Evolutionary conservation across 2,797 vertebrate genomes (phyloP).

Genomic region (Myotis findleyi): DNA sequence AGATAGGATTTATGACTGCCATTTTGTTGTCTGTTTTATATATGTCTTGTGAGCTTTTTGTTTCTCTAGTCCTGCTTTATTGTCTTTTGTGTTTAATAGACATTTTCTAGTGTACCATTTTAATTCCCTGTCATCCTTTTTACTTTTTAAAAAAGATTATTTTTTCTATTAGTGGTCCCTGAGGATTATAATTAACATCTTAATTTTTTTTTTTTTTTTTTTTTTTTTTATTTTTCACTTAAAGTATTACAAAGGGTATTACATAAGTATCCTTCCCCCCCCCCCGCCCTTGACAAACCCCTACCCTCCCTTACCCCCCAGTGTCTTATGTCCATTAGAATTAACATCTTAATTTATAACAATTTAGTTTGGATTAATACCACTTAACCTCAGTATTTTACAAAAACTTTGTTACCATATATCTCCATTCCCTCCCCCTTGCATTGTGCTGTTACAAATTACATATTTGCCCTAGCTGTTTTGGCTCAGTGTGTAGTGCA

Average conservation of each 20-base stretch:
- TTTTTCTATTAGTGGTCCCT: background rate
- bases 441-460: background rate
- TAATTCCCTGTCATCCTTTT: background rate
- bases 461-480: background rate
- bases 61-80: background rate
- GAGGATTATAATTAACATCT: background rate
- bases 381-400: background rate
- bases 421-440: background rate
- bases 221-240: too few species aligned
- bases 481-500: too few species aligned
- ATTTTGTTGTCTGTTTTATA: background rate
- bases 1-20: background rate
- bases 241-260: too few species aligned
- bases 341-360: constrained; percentile 29
- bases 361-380: background rate
- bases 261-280: too few species aligned
- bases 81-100: background rate
- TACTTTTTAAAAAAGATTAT: background rate
- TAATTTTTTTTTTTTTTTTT: too few species aligned
- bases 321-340: too few species aligned
- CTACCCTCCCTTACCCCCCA: too few species aligned
- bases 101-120: background rate
- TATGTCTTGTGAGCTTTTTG: background rate
- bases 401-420: background rate
- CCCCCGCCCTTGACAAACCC: too few species aligned